Evolutionary conservation across 2,888 invertebrate species (phyloP), one percentile per base, ranked within the genome.

Genomic region (Lutraria lutraria): DNA sequence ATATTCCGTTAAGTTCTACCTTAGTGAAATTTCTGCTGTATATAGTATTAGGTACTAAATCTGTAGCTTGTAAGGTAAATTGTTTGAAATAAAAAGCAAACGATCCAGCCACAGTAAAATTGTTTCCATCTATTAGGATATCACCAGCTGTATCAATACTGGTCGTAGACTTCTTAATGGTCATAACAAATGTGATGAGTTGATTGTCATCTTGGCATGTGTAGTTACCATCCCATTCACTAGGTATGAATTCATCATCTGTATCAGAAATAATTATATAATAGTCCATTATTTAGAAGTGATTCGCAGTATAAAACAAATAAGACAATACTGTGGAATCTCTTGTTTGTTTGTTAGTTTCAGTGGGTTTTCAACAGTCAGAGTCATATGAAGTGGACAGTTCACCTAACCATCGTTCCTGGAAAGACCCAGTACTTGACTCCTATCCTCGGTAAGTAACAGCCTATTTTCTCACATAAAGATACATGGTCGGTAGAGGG

Each of bases 211-310:
- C 83, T 4, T 29, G 25, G 53, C 92, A 92, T 0, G 90, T 88
- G 85, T 89, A 92, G 79, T 88, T 90, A 0, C 92, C 92, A 25
- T 63, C 89, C 92, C 92, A 92, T 29, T 87, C 89, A 89, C 90
- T 90, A 0, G 90, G 89, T 53, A 92, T 89, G 54, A 92, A 90
- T 4, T 80, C 85, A 63, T 89, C 83, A 29, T 80, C 92, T 92
- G 15, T 13, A 19, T 34, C 13, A 76, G 19, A 16, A 34, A 76
- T 15, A n/a, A n/a, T n/a, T n/a, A 56, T 56, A 13, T 43, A 4
- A 43, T 4, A 43, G 43, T 43, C 43, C 43, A 43, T 43, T 43
- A n/a, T 43, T 43, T 43, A 8, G 43, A 43, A 4, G 8, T 43
- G 8, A 43, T 43, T 43, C 43, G 8, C 43, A 43, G 43, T 43